These are phyloP conservation scores for Acanthococcus lagerstroemiae DNA, from an alignment of 2,888 invertebrate genomes.

Conservation along the genomic window DNA sequence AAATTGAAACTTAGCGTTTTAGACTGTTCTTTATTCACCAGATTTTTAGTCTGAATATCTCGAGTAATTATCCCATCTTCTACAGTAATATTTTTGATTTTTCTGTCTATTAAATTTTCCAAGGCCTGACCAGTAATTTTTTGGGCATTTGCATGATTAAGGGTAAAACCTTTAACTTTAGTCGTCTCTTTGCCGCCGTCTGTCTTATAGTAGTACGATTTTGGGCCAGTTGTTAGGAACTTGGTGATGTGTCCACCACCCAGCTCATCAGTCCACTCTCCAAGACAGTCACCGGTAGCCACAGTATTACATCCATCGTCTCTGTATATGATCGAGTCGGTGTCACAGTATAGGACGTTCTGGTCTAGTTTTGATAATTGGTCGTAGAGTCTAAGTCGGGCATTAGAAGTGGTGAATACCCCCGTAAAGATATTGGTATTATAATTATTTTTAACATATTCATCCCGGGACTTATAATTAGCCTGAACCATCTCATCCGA, in stretches of 20 bases:
- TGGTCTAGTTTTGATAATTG: not conserved
- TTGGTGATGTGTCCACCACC: not conserved
- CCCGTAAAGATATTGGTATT: conserved; percentile 11
- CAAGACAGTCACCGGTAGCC: not conserved
- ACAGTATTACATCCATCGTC: conserved; percentile 3
- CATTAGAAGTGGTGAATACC: conserved; percentile 10
- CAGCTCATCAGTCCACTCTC: conserved; percentile 18
- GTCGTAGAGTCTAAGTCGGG: conserved; percentile 13
- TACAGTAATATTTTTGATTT: not conserved
- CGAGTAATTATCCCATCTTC: not conserved
- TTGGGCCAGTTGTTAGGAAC: not conserved
- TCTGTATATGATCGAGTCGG: not conserved
- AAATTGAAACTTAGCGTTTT: not conserved
- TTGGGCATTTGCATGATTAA: conserved; percentile 10
- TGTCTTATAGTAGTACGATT: conserved; percentile 1
- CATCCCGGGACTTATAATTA: conserved; percentile 6
- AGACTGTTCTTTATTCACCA: not conserved
- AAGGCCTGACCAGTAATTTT: not conserved
- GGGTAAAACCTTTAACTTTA: conserved; percentile 14
- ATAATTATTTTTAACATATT: conserved; percentile 3
- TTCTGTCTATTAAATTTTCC: not conserved
- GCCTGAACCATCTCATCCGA: conserved; percentile 6
- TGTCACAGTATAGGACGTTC: conserved; percentile 1
- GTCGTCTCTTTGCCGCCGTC: not conserved
- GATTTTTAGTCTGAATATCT: not conserved